Evolutionary conservation across 2,888 invertebrate genomes (phyloP), one percentile per base, ranked within the genome.

Genomic region (Drosophila ezoana): DNA sequence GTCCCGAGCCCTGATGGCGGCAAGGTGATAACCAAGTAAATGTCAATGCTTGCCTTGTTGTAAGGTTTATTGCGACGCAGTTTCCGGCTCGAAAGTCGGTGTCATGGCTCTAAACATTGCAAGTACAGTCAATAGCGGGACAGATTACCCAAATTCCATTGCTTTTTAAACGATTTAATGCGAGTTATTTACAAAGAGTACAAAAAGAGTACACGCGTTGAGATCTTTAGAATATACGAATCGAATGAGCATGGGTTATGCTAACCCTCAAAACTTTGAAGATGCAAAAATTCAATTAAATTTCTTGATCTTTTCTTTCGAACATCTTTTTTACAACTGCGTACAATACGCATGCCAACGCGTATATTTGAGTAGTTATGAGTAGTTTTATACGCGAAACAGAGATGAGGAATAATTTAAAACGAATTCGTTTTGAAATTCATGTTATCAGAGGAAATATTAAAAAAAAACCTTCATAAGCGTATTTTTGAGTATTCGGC

Each of bases 1-100:
- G 47, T 41, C 40, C 52, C 51, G 8, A 35, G 45, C 41, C 20
- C 47, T 23, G 81, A 81, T 81, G 66, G 59, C 72, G 51, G 61
- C 69, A 64, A 79, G 62, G 52, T 77, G 81, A 87, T 83, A 83
- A 68, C 56, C 76, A 14, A 16, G 44, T 64, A 33, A 9, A 66
- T 57, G 45, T 52, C 56, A 61, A 47, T 60, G 37, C 37, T 58
- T 69, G 56, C 66, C 60, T 57, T 65, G 32, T 59, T 76, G 61
- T 54, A 53, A 51, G 59, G 63, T 66, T 67, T 71, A 41, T 63
- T 49, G 63, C 51, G 38, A 71, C 47, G 41, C 59, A 60, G 64
- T 82, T 73, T 87, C 83, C 83, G 75, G 84, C 49, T 32, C 5
- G 28, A 20, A 18, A 38, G 11, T 6, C 54, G 33, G 18, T 75